Base-by-base conservation (phyloP, 2,888 invertebrate species). In the Celastrina argiolus region DNA sequence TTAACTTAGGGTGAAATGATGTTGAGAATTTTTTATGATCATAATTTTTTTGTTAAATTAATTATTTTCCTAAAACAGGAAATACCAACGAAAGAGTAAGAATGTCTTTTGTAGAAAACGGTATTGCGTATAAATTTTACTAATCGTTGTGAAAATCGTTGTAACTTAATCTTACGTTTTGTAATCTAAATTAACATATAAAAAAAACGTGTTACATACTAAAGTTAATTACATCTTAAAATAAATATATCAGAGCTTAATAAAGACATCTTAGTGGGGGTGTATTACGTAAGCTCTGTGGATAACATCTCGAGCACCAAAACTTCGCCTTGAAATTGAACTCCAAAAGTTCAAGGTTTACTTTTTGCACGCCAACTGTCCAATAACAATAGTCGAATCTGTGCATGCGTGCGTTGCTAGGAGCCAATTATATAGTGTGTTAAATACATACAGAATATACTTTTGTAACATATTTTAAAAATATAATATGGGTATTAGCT, bases 321-420 rank as follows among this genome's bases (percentile, higher is more conserved):
- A 75, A 76, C 77, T 76, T 88, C 79, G 82, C 90, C 90, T 90
- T 90, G 88, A 83, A 80, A 74, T 78, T 87, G 88, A 90, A 88
- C 90, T 87, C 83, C 70, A 72, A 69, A 80, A 84, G 91, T 91
- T 91, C 91, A 91, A 91, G 91, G 90, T 81, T 85, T 79, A 77
- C 82, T 90, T 89, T 91, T 90, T 89, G 85, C 86, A 81, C 77
- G 76, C 72, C 77, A 10, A 76, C 73, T 74, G 75, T 71, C 78
- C 78, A 84, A 81, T 76, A 83, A 85, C 82, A 85, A 85, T 82
- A 79, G 68, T 65, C 70, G 68, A 45, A 59, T 72, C 67, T 71
- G 66, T 65, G 64, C 67, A 66, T 72, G 69, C 70, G 64, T 69
- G 68, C 69, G 67, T 73, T 56, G 64, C 68, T 71, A 69, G 67